A percentile compares a stretch with the other conserved stretches of the same genome.
Evolutionary conservation across 1,140 invertebrate species (phyloP).

Genomic region (Lepidurus arcticus): DNA sequence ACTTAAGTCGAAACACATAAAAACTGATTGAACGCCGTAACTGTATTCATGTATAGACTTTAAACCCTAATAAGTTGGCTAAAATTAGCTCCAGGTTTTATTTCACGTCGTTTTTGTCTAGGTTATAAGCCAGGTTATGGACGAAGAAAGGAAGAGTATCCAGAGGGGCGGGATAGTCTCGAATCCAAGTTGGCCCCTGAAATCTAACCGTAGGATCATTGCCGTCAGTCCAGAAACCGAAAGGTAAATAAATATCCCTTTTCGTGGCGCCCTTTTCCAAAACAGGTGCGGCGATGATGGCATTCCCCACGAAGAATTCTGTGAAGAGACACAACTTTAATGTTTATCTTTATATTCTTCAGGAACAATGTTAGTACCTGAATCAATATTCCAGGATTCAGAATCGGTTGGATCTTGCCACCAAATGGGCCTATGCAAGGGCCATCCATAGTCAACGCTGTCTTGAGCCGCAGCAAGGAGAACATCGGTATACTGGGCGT

Average conservation of each 20-base stretch:
- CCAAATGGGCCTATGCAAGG: constrained; percentile 85
- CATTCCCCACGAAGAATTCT: constrained; percentile 78
- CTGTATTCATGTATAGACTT: neutral
- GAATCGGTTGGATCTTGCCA: constrained; percentile 69
- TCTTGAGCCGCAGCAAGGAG: constrained; percentile 57
- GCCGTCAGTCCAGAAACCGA: constrained; percentile 60
- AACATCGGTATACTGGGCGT: constrained; percentile 57
- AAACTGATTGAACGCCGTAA: neutral
- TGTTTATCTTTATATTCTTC: neutral
- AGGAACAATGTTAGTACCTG: neutral
- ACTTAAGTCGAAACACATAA: neutral
- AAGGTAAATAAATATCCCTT: constrained; percentile 71
- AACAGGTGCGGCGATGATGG: constrained; percentile 79
- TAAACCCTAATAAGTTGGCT: neutral
- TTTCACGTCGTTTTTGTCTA: neutral
- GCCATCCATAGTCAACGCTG: constrained; percentile 57
- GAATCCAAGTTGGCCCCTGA: constrained; percentile 60
- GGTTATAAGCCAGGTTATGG: constrained; percentile 1
- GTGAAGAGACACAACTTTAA: constrained; percentile 41
- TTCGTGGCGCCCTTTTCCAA: constrained; percentile 56
- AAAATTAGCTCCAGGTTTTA: neutral
- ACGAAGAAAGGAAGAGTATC: constrained; percentile 60
- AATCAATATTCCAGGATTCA: constrained; percentile 56
- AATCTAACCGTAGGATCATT: constrained; percentile 46
- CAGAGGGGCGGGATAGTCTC: constrained; percentile 59